A percentile compares a stretch with the other conserved stretches of the same genome.
Evolutionary conservation across 2,888 invertebrate species (phyloP).

Genomic region (Zaprionus obscuricornis): DNA sequence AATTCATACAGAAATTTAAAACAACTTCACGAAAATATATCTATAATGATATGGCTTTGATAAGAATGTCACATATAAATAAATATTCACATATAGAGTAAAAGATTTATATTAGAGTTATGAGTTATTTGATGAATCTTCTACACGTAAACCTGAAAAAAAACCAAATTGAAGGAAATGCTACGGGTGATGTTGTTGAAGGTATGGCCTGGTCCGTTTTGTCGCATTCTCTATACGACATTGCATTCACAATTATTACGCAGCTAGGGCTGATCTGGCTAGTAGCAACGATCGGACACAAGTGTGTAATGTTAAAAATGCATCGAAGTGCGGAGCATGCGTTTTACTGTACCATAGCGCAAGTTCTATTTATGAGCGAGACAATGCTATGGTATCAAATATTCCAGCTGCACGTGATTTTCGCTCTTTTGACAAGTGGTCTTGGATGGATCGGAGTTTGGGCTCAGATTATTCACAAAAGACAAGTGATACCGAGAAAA

Average conservation of each 20-base stretch:
- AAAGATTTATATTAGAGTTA: no score
- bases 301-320: slow-evolving; percentile 20
- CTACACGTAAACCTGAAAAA: no score
- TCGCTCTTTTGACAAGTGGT: slow-evolving; percentile 22
- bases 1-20: no score
- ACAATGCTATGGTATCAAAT: background rate
- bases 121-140: no score
- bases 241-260: background rate
- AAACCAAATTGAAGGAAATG: no score
- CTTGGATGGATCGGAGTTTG: slow-evolving; percentile 28
- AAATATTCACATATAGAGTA: no score
- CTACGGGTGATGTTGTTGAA: no score
- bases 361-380: slow-evolving; percentile 25
- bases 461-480: background rate
- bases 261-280: slow-evolving; percentile 10
- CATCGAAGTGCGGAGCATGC: slow-evolving; percentile 27
- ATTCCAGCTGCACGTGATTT: slow-evolving; percentile 4
- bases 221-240: no score
- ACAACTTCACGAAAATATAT: no score
- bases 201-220: no score
- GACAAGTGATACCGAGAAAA: background rate
- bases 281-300: slow-evolving; percentile 1
- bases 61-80: no score
- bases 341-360: slow-evolving; percentile 19
- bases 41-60: no score